Evolutionary conservation across 2,888 invertebrate genomes (phyloP).

Genomic region (Athalia circularis): DNA sequence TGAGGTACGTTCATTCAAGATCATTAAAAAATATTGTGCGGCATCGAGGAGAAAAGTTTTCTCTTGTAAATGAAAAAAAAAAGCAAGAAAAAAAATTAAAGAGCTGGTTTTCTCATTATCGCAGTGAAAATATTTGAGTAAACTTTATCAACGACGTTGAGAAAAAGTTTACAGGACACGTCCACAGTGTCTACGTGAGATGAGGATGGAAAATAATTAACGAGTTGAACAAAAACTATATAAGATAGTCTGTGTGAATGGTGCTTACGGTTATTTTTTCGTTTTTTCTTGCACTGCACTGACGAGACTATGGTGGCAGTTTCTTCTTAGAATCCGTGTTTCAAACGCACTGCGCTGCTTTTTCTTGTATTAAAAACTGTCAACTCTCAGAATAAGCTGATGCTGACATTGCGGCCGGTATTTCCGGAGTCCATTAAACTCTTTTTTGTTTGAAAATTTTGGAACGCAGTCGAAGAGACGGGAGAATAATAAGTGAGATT

Average conservation of each 20-base stretch:
- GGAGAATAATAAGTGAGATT: conserved; percentile 40
- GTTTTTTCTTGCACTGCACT: not conserved
- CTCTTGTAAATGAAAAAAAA: too few species aligned
- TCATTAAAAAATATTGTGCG: too few species aligned
- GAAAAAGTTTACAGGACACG: too few species aligned
- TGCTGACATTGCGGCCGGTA: not conserved
- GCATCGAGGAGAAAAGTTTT: too few species aligned
- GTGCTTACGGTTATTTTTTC: conserved; percentile 20
- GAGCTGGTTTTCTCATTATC: too few species aligned
- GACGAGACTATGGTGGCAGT: not conserved
- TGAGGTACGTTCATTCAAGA: not conserved
- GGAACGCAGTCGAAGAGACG: conserved; percentile 43
- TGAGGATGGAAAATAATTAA: conserved; percentile 18
- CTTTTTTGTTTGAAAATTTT: not conserved
- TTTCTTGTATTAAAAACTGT: conserved; percentile 33
- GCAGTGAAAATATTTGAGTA: too few species aligned
- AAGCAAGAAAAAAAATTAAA: too few species aligned
- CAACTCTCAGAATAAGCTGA: conserved; percentile 24
- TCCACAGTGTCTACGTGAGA: not conserved
- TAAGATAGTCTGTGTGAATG: conserved; percentile 16
- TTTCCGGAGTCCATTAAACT: conserved; percentile 39
- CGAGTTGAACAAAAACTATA: conserved; percentile 9
- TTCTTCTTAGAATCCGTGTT: conserved; percentile 31
- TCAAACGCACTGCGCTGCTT: conserved; percentile 26
- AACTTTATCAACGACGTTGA: too few species aligned